A percentile compares a stretch with the other conserved stretches of the same genome.
These are phyloP conservation scores for Hydraecia micacea DNA, from an alignment of 2,888 invertebrate species.

Conservation along the genomic window DNA sequence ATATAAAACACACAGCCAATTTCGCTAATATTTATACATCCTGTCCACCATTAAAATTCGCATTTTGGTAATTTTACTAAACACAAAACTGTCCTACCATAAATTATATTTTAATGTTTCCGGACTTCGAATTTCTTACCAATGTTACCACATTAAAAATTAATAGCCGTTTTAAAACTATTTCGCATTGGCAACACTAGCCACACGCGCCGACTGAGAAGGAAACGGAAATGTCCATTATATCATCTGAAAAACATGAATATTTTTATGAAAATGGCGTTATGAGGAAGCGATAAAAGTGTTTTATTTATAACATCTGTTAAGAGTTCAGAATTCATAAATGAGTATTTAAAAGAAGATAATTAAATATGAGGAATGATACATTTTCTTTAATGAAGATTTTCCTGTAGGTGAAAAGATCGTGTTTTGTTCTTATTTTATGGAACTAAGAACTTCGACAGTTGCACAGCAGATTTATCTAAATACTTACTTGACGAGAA, in stretches of 20 bases:
- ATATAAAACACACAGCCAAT: conserved; percentile 80
- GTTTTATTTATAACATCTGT: conserved; percentile 76
- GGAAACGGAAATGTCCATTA: conserved; percentile 88
- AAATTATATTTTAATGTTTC: conserved; percentile 89
- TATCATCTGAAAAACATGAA: conserved; percentile 83
- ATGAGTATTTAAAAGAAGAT: conserved; percentile 53
- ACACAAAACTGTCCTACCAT: conserved; percentile 83
- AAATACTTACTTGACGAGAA: not conserved
- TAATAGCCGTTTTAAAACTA: conserved; percentile 87
- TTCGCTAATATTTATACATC: conserved; percentile 86
- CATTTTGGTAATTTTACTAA: conserved; percentile 87
- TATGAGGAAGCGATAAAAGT: conserved; percentile 85
- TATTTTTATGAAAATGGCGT: conserved; percentile 80
- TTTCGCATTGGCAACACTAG: conserved; percentile 86
- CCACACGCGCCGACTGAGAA: conserved; percentile 74
- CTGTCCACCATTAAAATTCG: conserved; percentile 81
- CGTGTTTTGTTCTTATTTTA: not conserved
- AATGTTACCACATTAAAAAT: conserved; percentile 87
- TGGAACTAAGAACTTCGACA: not conserved
- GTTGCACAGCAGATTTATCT: not conserved
- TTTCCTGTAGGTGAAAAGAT: not conserved
- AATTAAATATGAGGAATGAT: conserved; percentile 44
- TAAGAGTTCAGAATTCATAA: conserved; percentile 53
- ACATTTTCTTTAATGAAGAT: conserved; percentile 29
- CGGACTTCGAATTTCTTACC: conserved; percentile 84